Conservation (phyloP, 2,797 vertebrate species). For the Myotis vivesi region DNA sequence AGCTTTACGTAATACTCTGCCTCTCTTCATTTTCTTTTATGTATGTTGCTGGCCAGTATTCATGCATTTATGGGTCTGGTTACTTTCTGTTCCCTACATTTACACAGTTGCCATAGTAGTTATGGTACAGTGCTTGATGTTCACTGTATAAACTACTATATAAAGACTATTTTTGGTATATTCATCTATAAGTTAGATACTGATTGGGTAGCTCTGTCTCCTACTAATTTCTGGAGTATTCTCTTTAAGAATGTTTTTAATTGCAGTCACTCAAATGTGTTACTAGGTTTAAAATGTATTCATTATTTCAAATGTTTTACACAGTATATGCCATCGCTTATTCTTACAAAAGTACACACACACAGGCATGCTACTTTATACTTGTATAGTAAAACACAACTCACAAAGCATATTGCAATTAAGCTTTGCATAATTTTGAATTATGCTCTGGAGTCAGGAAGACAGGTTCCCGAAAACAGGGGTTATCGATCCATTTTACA, state of each 20-base stretch:
- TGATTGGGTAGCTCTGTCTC: background rate
- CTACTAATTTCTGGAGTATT: constrained; percentile 1
- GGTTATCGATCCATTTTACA: background rate
- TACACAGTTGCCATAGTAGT: background rate
- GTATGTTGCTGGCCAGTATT: background rate
- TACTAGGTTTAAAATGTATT: background rate
- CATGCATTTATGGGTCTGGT: background rate
- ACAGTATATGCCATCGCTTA: background rate
- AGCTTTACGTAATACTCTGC: background rate
- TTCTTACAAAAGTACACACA: background rate
- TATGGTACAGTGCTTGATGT: background rate
- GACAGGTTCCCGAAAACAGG: background rate
- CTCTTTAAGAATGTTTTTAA: background rate
- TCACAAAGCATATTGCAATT: background rate
- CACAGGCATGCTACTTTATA: background rate
- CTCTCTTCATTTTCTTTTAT: background rate
- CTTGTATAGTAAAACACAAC: background rate
- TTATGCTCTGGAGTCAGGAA: background rate
- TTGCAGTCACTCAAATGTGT: background rate
- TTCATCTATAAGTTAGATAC: background rate
- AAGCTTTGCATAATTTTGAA: background rate
- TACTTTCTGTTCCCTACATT: background rate
- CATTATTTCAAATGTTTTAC: background rate
- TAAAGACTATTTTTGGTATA: background rate
- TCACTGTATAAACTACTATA: background rate